Conservation (phyloP, 2,888 invertebrate genomes). For the Yponomeuta cagnagella region DNA sequence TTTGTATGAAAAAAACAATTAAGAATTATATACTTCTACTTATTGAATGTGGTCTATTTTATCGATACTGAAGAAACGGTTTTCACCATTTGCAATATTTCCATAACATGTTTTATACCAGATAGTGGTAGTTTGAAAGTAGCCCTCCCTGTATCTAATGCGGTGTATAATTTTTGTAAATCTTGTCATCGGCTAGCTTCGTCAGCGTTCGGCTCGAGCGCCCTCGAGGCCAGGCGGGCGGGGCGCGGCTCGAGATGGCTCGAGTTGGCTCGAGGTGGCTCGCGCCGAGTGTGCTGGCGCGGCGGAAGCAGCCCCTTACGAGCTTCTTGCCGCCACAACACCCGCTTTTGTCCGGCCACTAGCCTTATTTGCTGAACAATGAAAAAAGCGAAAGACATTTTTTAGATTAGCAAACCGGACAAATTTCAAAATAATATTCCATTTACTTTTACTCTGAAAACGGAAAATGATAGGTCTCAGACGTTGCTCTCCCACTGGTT, state of each 20-base stretch:
- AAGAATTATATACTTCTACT: no score
- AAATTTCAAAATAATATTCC: neutral
- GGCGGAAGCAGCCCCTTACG: constrained; percentile 71
- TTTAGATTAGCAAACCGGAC: constrained; percentile 20
- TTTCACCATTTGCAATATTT: no score
- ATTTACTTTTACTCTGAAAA: constrained; percentile 4
- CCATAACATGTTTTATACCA: no score
- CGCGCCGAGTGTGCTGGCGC: constrained; percentile 62
- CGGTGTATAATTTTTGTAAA: neutral
- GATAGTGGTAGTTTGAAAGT: no score
- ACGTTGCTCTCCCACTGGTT: constrained; percentile 39
- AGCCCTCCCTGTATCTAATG: no score
- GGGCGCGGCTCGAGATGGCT: constrained; percentile 48
- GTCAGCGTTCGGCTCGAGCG: constrained; percentile 30
- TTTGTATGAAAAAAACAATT: no score
- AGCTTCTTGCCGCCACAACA: constrained; percentile 56
- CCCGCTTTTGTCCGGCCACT: constrained; percentile 73
- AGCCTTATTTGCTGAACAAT: constrained; percentile 75
- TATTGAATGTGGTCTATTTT: no score
- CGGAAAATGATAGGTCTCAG: constrained; percentile 40
- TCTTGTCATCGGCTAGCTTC: constrained; percentile 39
- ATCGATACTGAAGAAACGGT: no score
- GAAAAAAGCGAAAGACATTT: constrained; percentile 68
- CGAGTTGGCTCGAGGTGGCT: constrained; percentile 25
- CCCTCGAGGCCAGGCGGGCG: constrained; percentile 54